Evolutionary conservation across 2,113 vertebrate genomes (phyloP), one percentile per base, ranked within the genome.

Genomic region (Zosterops japonicus): DNA sequence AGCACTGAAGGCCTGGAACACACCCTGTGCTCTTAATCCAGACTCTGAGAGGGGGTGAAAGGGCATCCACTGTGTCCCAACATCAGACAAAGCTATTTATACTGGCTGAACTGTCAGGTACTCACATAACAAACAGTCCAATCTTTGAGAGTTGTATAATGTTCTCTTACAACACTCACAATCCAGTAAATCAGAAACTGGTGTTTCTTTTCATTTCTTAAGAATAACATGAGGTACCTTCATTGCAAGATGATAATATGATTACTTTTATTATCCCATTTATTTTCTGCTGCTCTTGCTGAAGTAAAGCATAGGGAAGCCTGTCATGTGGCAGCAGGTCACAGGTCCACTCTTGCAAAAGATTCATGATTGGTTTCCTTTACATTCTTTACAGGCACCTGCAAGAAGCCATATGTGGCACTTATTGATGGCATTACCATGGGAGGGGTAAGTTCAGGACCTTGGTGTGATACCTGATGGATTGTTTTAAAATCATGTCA

Each of bases 401-500:
- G 77, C 93, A 97, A 70, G 96, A 99, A 99, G 91, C 99, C 99
- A 0, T 99, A 99, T 81, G 97, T 99, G 57, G 99, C 99, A 36
- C 97, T 99, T 61, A 99, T 99, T 5, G 98, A 99, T 97, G 99
- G 99, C 68, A 98, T 99, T 97, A 99, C 98, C 72, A 99, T 99
- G 99, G 99, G 99, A 97, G 99, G 98, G 84, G 99, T 99, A 97
- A 99, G 99, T 98, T 90, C 50, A 89, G 19, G 47, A 33, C 33
- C 36, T 57, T 59, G 61, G 15, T 71, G 21, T 33, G 31, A 10
- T 56, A 24, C 21, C 82, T 36, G 28, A 59, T 59, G 23, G 20
- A 31, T 59, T 83, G 24, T 41, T 95, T 64, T 67, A 21, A 75
- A 81, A 29, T 36, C 47, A 29, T 17, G 14, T 49, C 19, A 22